phyloP scores from a whole-genome alignment of 1,140 invertebrate species.

The Eumaeus atala region DNA sequence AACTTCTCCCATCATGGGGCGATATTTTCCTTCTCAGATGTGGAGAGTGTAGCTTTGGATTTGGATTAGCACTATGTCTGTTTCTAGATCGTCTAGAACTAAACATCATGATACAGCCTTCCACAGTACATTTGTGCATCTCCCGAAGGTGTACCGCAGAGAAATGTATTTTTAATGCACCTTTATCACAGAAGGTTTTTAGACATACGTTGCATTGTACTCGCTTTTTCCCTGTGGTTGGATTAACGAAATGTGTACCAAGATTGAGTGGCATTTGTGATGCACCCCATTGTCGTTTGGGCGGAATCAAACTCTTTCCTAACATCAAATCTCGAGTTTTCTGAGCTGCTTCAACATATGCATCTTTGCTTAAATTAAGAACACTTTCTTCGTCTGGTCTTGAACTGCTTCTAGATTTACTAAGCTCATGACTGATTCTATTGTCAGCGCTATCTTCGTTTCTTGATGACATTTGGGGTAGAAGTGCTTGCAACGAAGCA shows the following conservation, averaged over 20 bases:
- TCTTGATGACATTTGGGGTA: constrained; percentile 62
- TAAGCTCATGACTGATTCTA: constrained; percentile 32
- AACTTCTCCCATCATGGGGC: constrained; percentile 91
- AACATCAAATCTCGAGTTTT: constrained; percentile 70
- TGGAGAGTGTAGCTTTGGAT: constrained; percentile 98
- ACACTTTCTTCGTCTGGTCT: constrained; percentile 81
- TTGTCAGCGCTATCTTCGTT: constrained; percentile 37
- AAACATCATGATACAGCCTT: constrained; percentile 99
- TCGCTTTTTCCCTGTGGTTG: constrained; percentile 94
- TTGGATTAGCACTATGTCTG: constrained; percentile 97
- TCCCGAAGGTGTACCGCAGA: constrained; percentile 98
- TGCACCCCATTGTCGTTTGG: constrained; percentile 92
- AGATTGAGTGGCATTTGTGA: constrained; percentile 87
- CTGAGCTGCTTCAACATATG: constrained; percentile 58
- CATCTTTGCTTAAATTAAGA: constrained; percentile 81
- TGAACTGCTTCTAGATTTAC: constrained; percentile 60
- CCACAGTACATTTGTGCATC: constrained; percentile 99
- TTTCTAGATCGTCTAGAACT: constrained; percentile 96
- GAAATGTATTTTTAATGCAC: constrained; percentile 99
- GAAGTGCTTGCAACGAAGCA: constrained; percentile 58
- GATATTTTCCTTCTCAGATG: constrained; percentile 93
- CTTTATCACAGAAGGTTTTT: constrained; percentile 99
- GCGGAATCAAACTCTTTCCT: constrained; percentile 88
- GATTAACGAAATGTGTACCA: constrained; percentile 93
- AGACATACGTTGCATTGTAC: constrained; percentile 98